These are phyloP conservation scores for Ovis aries DNA, from an alignment of 2,113 vertebrate genomes.

Conservation along the genomic window ARS-UI_Ramb_v3.0 NC_056054.1:55107001-55107500, in stretches of 20 bases:
- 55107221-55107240: neutral
- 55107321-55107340: neutral
- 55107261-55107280: neutral
- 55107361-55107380: neutral
- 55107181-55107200: slow-evolving; percentile 30
- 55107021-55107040: neutral
- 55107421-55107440: neutral
- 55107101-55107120: neutral
- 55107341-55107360: neutral
- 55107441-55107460: neutral
- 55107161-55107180: neutral
- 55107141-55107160: slow-evolving; percentile 26
- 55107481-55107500: neutral
- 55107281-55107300: neutral
- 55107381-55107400: neutral
- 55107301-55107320: neutral
- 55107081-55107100: neutral
- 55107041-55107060: neutral
- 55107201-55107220: neutral
- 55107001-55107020: neutral
- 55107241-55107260: neutral
- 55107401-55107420: neutral
- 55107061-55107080: neutral
- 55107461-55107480: neutral
- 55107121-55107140: neutral